Percentiles rank a stretch among this genome's conserved stretches.
Evolutionary conservation across 2,888 invertebrate genomes (phyloP).

Genomic region (Fragum sueziense): DNA sequence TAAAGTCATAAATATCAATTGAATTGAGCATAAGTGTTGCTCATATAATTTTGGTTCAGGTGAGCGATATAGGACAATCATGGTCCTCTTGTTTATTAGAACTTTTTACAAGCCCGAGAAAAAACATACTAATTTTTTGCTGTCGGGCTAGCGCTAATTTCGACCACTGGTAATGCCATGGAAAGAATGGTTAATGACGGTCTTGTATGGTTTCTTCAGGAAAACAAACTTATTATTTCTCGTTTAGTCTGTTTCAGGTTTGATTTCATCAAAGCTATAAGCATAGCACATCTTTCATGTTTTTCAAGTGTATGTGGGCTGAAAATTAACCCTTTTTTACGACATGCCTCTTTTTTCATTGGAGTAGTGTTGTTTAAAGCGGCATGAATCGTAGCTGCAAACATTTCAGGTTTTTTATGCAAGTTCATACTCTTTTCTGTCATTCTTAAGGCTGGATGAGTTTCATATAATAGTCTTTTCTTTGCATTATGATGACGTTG

Average conservation of each 20-base stretch:
- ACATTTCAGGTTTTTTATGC: slow-evolving; percentile 16
- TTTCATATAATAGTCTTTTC: not conserved
- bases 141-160: too few relatives aligned
- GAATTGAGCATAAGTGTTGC: too few relatives aligned
- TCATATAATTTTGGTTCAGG: too few relatives aligned
- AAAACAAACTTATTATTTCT: too few relatives aligned
- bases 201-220: too few relatives aligned
- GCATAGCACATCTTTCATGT: not conserved
- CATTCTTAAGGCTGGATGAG: not conserved
- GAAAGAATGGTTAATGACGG: too few relatives aligned
- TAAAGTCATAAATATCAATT: too few relatives aligned
- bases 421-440: not conserved
- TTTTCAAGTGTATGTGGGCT: not conserved
- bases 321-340: slow-evolving; percentile 8
- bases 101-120: too few relatives aligned
- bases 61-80: too few relatives aligned
- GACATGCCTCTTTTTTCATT: slow-evolving; percentile 12
- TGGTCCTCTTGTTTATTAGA: too few relatives aligned
- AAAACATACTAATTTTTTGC: too few relatives aligned
- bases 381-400: slow-evolving; percentile 14
- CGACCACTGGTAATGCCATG: too few relatives aligned
- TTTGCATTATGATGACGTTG: not conserved
- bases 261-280: not conserved
- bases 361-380: slow-evolving; percentile 20
- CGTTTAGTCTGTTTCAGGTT: slow-evolving; percentile 8